Conservation (phyloP, 1,140 invertebrate genomes). For the Reticulitermes speratus region DNA sequence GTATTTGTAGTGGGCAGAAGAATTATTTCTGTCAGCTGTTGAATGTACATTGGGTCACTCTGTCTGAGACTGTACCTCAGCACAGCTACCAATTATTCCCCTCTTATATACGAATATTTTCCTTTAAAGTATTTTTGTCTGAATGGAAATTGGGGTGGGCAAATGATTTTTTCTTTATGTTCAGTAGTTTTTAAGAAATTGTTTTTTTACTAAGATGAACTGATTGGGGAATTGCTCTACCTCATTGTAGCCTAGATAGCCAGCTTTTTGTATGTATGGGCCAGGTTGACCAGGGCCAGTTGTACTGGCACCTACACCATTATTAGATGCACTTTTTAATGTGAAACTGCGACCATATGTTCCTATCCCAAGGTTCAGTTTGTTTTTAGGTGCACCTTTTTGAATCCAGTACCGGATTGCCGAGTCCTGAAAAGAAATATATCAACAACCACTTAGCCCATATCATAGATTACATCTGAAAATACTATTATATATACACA, state of each 20-base stretch:
- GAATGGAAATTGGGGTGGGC: no score
- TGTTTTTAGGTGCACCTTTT: slow-evolving; percentile 49
- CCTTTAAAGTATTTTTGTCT: no score
- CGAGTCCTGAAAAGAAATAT: neutral
- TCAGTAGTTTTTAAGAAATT: no score
- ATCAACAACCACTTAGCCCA: neutral
- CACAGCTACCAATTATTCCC: no score
- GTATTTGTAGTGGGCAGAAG: no score
- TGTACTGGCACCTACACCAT: slow-evolving; percentile 51
- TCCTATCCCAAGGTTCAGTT: slow-evolving; percentile 55
- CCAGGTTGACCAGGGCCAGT: slow-evolving; percentile 60
- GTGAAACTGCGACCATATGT: slow-evolving; percentile 55
- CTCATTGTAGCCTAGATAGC: slow-evolving; percentile 78
- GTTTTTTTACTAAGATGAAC: no score
- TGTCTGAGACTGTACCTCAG: no score
- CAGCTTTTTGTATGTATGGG: slow-evolving; percentile 66
- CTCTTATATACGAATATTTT: no score
- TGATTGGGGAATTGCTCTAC: slow-evolving; percentile 37
- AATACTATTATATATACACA: neutral
- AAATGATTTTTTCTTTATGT: no score
- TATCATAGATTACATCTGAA: neutral
- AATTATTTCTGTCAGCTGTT: no score
- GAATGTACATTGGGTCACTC: no score
- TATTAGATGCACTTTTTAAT: slow-evolving; percentile 43
- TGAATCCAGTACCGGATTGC: slow-evolving; percentile 48